A percentile compares a stretch with the other conserved stretches of the same genome.
Conservation (phyloP, 2,888 invertebrate genomes). For the Mesoligia furuncula region DNA sequence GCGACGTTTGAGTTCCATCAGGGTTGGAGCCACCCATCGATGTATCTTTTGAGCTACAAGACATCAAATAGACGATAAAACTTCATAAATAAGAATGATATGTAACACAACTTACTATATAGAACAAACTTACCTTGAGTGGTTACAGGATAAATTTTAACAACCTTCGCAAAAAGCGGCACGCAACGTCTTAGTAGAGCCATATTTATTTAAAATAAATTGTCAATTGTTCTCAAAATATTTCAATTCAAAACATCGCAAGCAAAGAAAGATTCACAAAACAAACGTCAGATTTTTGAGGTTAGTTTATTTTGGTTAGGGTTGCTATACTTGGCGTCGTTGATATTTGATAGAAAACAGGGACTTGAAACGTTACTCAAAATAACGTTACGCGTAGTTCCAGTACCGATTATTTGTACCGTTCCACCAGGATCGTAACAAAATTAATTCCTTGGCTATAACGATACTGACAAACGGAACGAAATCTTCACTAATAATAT, state of each 20-base stretch:
- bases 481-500: no score
- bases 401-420: no score
- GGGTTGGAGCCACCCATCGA: conserved; percentile 93
- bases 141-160: conserved; percentile 72
- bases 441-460: no score
- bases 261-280: conserved; percentile 29
- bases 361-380: no score
- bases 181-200: conserved; percentile 80
- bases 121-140: conserved; percentile 74
- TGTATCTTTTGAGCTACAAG: conserved; percentile 82
- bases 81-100: background rate
- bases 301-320: conserved; percentile 34
- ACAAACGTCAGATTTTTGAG: conserved; percentile 57
- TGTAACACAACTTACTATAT: conserved; percentile 4
- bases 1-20: conserved; percentile 91
- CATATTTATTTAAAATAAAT: conserved; percentile 69
- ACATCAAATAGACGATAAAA: conserved; percentile 8
- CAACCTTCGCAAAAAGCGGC: conserved; percentile 73
- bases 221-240: conserved; percentile 6
- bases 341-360: background rate
- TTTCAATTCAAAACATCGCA: conserved; percentile 48
- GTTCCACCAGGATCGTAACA: no score
- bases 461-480: no score
- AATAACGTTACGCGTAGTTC: no score
- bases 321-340: conserved; percentile 9